Evolutionary conservation across 1,140 invertebrate genomes (phyloP), one percentile per base, ranked within the genome.

Genomic region (Zophobas atratus): DNA sequence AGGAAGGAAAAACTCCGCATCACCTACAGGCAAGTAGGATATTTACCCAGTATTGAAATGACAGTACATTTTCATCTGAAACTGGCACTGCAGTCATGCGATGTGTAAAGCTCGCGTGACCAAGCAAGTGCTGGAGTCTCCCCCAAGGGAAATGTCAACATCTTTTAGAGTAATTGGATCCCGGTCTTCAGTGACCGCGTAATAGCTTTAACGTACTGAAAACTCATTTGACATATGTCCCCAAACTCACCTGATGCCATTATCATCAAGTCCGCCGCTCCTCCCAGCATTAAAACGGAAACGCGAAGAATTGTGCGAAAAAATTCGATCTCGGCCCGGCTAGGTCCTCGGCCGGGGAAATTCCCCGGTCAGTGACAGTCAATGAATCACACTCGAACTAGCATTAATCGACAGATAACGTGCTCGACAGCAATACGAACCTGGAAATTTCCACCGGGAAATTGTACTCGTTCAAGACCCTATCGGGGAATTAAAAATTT

Each of bases 101-200:
- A 72, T 72, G 51, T 72, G 51, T 72, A 72, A 72, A 60, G 53
- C 51, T 75, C 53, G 72, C 72, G 72, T 75, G 72, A 75, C 55
- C 72, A 78, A 75, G 60, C 60, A 76, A 79, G 77, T 79, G 73
- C 46, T 70, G 36, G 73, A 70, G 60, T 57, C 63, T 56, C 57
- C 41, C 76, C 60, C 70, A 34, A 34, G 73, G 72, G 77, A 63
- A 70, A 79, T 70, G 75, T 73, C 75, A 77, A 77, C 78, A 79
- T 79, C 78, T 79, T 76, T 76, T 77, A 79, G 70, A 70, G 78
- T 79, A 79, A 79, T 79, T 79, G 78, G 78, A 79, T 79, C 67
- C 78, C 36, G 63, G 75, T 76, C 75, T 79, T 73, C 78, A 73
- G 78, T 76, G 78, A 73, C 70, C 78, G 57, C 60, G 36, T 48